Evolutionary conservation across 1,140 invertebrate genomes (phyloP), one percentile per base, ranked within the genome.

Genomic region (Diorhabda elongata): DNA sequence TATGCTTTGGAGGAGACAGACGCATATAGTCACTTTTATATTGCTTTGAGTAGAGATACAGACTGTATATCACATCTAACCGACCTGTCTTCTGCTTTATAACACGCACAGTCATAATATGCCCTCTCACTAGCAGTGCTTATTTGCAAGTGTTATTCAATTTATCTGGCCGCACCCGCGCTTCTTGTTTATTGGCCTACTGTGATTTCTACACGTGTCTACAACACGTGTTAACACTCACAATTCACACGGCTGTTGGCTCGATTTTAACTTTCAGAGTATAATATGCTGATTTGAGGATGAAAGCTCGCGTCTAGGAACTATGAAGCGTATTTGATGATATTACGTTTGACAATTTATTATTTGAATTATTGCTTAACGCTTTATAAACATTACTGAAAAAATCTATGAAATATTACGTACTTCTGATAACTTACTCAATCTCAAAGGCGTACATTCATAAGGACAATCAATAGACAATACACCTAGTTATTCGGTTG

Each of bases 121-220:
- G 67, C n/a, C 66, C 60, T 68, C 66, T 64, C 45, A 26, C 47
- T n/a, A n/a, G 56, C 64, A 74, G 78, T 75, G 76, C 78, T 79
- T 79, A 79, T 78, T 78, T 76, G 78, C 78, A 79, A 79, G 77
- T 79, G 78, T 79, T 79, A 78, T 79, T 77, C 76, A 79, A 79
- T 79, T 79, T 79, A 79, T 79, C 76, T 76, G 76, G 71, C 78
- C 77, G 74, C 77, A 76, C 74, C 74, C 78, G 78, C 76, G 76
- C 70, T 73, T 69, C 71, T 78, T 79, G 77, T 79, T 79, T 79
- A 79, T 79, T 78, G 77, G 76, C 67, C 71, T 69, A 66, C 73
- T 78, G 77, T 77, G 77, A 78, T 78, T 79, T 77, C 77, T 78
- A 76, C 76, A 79, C 77, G 77, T 79, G 77, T 79, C 77, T 71